Conservation (phyloP, 1,140 invertebrate species). For the Drusus annulatus region DNA sequence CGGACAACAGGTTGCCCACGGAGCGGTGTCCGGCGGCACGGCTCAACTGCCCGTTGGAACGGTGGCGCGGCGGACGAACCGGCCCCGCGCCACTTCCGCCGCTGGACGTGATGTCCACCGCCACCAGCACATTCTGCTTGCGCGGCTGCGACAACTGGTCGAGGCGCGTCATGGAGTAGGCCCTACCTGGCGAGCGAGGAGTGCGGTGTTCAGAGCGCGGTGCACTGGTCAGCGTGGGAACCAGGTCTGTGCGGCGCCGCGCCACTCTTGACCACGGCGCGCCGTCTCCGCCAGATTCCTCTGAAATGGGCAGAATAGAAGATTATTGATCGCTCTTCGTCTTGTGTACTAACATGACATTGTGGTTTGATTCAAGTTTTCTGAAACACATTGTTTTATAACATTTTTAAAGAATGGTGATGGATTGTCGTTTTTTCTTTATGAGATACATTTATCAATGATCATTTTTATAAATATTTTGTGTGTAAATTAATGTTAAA, state of each 20-base stretch:
- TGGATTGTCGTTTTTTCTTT: no score
- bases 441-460: no score
- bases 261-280: conserved; percentile 80
- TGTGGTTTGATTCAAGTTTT: no score
- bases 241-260: conserved; percentile 89
- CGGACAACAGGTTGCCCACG: conserved; percentile 46
- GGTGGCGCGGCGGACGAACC: conserved; percentile 51
- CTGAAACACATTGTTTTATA: no score
- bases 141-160: conserved; percentile 86
- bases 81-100: conserved; percentile 16
- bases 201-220: conserved; percentile 75
- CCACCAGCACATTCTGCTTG: neutral
- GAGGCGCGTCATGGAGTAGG: conserved; percentile 92
- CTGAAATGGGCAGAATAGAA: neutral
- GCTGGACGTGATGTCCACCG: conserved; percentile 65
- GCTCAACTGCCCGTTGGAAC: conserved; percentile 45
- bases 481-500: no score
- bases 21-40: conserved; percentile 34
- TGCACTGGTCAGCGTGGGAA: conserved; percentile 88
- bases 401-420: no score
- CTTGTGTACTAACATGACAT: no score
- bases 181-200: conserved; percentile 86
- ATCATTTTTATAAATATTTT: no score
- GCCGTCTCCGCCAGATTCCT: conserved; percentile 71
- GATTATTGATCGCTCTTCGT: no score